A percentile compares a stretch with the other conserved stretches of the same genome.
phyloP scores from a whole-genome alignment of 2,797 vertebrate species.

The Lacerta viridis region DNA sequence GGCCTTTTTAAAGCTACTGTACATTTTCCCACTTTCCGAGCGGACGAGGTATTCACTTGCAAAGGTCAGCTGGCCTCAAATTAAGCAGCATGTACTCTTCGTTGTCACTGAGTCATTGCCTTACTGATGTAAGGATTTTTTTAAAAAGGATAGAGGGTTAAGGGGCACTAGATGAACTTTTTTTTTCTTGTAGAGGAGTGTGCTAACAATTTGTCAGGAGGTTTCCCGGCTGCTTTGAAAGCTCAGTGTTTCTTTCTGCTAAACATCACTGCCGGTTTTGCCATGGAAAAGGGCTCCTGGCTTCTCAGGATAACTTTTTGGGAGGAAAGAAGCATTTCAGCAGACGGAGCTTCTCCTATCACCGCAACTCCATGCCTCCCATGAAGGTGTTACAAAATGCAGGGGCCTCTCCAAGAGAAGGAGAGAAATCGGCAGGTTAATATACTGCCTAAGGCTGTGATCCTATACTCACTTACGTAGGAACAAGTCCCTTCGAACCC shows the following conservation, averaged over 20 bases:
- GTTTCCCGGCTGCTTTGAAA: background rate
- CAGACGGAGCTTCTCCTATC: background rate
- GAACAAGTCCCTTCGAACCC: background rate
- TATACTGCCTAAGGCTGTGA: background rate
- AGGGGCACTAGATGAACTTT: background rate
- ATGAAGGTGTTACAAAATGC: background rate
- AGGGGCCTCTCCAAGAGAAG: background rate
- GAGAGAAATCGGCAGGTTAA: background rate
- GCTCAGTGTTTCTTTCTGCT: background rate
- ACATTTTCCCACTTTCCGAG: conserved; percentile 27
- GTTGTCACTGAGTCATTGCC: background rate
- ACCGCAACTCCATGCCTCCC: background rate
- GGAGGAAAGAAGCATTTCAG: background rate
- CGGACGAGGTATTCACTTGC: background rate
- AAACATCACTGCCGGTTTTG: background rate
- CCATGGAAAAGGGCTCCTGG: background rate
- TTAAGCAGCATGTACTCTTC: background rate
- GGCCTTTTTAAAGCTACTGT: background rate
- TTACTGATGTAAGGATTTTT: background rate
- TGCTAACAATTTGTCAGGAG: background rate
- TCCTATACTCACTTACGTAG: background rate
- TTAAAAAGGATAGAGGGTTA: background rate
- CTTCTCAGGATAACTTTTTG: background rate
- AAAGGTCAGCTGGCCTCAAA: conserved; percentile 18
- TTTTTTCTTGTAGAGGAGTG: background rate